These are phyloP conservation scores for Drosophila bunnanda DNA, from an alignment of 2,888 invertebrate genomes.

Conservation along the genomic window DNA sequence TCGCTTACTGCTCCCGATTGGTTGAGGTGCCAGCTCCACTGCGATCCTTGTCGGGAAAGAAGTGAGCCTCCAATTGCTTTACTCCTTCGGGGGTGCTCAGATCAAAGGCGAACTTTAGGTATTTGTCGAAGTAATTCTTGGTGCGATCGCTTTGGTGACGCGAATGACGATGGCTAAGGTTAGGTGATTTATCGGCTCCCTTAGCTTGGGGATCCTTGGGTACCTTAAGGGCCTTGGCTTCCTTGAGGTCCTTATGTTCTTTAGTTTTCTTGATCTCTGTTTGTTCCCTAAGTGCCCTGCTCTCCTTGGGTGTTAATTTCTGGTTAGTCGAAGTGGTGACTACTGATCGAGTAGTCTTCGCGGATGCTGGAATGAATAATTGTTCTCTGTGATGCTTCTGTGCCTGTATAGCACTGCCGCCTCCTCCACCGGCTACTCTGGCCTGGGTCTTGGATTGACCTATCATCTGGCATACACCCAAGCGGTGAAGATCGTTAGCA, in stretches of 20 bases:
- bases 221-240: constrained; percentile 3
- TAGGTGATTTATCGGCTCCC: background rate
- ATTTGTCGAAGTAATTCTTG: constrained; percentile 68
- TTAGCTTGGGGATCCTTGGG: background rate
- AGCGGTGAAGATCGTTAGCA: background rate
- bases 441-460: background rate
- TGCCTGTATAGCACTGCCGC: background rate
- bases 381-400: background rate
- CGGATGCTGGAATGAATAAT: background rate
- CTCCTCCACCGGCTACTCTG: constrained; percentile 6
- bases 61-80: constrained; percentile 64
- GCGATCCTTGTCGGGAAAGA: constrained; percentile 53
- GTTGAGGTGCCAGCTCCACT: background rate
- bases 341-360: background rate
- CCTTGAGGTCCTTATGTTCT: background rate
- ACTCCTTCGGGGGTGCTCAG: constrained; percentile 66
- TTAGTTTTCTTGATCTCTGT: background rate
- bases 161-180: constrained; percentile 22
- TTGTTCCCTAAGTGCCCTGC: background rate
- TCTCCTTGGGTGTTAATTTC: constrained; percentile 10
- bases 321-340: background rate
- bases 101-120: constrained; percentile 68
- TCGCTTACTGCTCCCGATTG: background rate
- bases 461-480: constrained; percentile 1
- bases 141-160: constrained; percentile 48